Base-by-base conservation (phyloP, 2,888 invertebrate genomes). In the Eristalis arbustorum region DNA sequence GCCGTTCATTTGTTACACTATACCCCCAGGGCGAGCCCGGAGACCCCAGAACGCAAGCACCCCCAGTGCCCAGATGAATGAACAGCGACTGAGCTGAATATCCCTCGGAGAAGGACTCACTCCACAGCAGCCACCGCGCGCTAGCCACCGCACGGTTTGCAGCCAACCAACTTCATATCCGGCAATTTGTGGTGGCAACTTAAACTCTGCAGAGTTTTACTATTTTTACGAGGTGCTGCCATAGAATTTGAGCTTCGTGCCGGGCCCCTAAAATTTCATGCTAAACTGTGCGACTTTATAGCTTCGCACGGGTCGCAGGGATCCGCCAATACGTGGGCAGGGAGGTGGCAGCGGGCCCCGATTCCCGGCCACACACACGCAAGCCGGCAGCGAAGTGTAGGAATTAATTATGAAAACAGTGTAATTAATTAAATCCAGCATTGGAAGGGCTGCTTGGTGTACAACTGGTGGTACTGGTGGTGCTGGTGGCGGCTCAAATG, bases 151-250 rank as follows among this genome's bases (percentile, higher is more conserved):
- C 37, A 4, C n/a, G 6, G 40, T 42, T 49, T n/a, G 28, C 72
- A 18, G 64, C 75, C 75, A 83, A 83, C 83, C 73, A 73, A 83
- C 77, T 83, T 83, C 83, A 83, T 78, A 78, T 83, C 83, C 83
- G 77, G 78, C 83, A 83, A 78, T 83, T 83, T 78, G 78, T 40
- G 83, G 78, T 69, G 64, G 63, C 73, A 73, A 77, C 68, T 73
- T 68, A 59, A 59, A 28, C 56, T 40, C 40, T n/a, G 23, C 25
- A 42, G 11, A 57, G 22, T 80, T 74, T 63, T 57, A n/a, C 49
- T 63, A 77, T 68, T 73, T 83, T 77, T 77, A 82, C 71, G 71
- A 77, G 66, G 72, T 72, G 72, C 82, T 71, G 69, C 56, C 82
- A 42, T 64, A 34, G 13, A 63, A 69, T 80, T 73, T 59, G 14